Conservation (phyloP, 2,797 vertebrate genomes). For the Sebastes miniatus region DNA sequence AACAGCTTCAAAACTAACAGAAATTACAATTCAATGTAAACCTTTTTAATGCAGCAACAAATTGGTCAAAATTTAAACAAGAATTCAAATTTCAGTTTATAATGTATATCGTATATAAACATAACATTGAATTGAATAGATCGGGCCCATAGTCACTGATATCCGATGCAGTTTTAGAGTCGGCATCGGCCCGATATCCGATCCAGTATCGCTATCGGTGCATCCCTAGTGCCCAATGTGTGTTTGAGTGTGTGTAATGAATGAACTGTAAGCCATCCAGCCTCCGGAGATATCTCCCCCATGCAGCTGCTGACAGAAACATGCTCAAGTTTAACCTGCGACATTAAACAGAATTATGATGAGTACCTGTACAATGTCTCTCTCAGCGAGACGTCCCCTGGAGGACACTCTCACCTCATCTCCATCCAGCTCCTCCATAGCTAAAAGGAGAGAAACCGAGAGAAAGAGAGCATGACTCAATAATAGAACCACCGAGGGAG, state of each 20-base stretch:
- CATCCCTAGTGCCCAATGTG: neutral
- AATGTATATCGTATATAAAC: too few species aligned
- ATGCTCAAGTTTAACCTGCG: slow-evolving; percentile 1
- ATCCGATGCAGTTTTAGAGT: too few species aligned
- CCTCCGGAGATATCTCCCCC: neutral
- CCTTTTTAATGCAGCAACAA: too few species aligned
- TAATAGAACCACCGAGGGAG: slow-evolving; percentile 6
- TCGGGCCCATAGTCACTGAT: too few species aligned
- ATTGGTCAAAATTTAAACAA: too few species aligned
- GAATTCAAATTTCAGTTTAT: too few species aligned
- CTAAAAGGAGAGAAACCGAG: slow-evolving; percentile 69
- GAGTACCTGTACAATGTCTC: slow-evolving; percentile 97
- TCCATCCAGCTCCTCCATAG: slow-evolving; percentile 98
- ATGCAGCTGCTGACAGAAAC: slow-evolving; percentile 28
- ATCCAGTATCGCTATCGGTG: too few species aligned
- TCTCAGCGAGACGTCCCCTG: slow-evolving; percentile 91
- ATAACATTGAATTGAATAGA: too few species aligned
- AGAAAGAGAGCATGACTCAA: slow-evolving; percentile 30
- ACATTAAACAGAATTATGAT: slow-evolving; percentile 43
- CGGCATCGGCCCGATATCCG: too few species aligned
- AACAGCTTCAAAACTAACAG: too few species aligned
- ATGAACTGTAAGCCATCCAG: neutral
- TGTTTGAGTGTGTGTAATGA: slow-evolving; percentile 13
- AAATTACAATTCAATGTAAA: too few species aligned
- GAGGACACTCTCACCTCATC: slow-evolving; percentile 96